Conservation (phyloP, 2,797 vertebrate species). For the Triplophysa yarkandensis region DNA sequence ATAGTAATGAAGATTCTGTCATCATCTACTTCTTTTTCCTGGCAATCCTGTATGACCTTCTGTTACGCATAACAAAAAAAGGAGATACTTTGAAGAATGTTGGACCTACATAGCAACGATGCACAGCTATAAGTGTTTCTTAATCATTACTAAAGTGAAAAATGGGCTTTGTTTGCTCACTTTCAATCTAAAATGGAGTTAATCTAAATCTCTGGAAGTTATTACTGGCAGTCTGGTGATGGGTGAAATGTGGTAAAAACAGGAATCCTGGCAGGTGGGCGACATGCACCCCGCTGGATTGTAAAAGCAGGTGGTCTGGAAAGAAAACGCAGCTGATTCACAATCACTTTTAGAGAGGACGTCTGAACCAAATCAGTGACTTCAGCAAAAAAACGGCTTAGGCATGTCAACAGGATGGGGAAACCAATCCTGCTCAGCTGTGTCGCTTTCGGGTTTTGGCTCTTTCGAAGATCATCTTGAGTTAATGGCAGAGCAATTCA, state of each 20-base stretch:
- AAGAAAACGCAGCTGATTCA: slow-evolving; percentile 14
- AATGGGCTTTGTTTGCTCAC: slow-evolving; percentile 24
- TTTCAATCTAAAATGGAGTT: slow-evolving; percentile 30
- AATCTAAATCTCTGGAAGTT: slow-evolving; percentile 46
- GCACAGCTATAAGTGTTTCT: slow-evolving; percentile 52
- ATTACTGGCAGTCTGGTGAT: slow-evolving; percentile 36
- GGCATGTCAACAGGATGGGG: not conserved
- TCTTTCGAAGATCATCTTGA: slow-evolving; percentile 26
- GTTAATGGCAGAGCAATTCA: slow-evolving; percentile 38
- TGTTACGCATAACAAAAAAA: too few relatives aligned
- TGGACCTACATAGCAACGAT: too few relatives aligned
- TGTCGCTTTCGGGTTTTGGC: not conserved
- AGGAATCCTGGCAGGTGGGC: slow-evolving; percentile 28
- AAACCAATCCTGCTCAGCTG: slow-evolving; percentile 5
- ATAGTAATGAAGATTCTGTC: too few relatives aligned
- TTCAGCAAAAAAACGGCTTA: slow-evolving; percentile 9
- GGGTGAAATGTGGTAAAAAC: slow-evolving; percentile 22
- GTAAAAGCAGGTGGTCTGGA: slow-evolving; percentile 39
- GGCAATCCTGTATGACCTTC: too few relatives aligned
- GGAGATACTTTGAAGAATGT: too few relatives aligned
- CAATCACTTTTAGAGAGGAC: slow-evolving; percentile 19
- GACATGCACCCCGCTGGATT: slow-evolving; percentile 15
- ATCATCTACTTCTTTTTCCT: too few relatives aligned
- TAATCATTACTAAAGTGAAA: slow-evolving; percentile 54
- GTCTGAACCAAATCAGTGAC: slow-evolving; percentile 18